Evolutionary conservation across 2,888 invertebrate genomes (phyloP), one percentile per base, ranked within the genome.

Genomic region (Galeruca laticollis): DNA sequence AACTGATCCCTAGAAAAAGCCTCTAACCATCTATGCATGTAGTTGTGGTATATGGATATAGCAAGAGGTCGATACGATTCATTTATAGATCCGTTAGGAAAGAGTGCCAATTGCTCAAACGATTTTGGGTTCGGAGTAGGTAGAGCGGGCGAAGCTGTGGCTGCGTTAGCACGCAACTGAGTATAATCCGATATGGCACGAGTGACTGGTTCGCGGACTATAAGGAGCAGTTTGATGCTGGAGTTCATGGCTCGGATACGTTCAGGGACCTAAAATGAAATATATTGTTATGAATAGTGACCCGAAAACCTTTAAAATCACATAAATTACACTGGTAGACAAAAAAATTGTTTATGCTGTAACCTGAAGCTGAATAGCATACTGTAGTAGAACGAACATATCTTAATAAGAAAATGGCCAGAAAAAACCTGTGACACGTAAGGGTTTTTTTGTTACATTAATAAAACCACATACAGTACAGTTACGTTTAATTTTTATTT

Each of bases 171-270:
- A 74, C 94, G 90, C 78, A 97, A 88, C 86, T 98, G 98, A 20
- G 97, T 95, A 87, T 97, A 98, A 88, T 99, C 99, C 13, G 98
- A 98, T 81, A 99, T 95, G 62, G 97, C 95, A 67, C 99, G 89
- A 18, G 95, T 96, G 66, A 98, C 97, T 2, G 99, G 99, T 85
- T 99, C 97, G 13, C 99, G 90, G 21, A 99, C 95, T 81, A 99
- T 97, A 78, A 99, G 88, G 73, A 99, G 89, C 70, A 99, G 88
- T 80, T 96, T 94, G 72, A 97, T 93, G 82, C 94, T 93, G 9
- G 94, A 91, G 87, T 99, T 98, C 96, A 99, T 97, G 70, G 94
- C 94, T 77, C 93, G 90, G 64, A 99, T 96, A 74, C 99, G 89
- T 86, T 96, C 95, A 11, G 99, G 98, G 37, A 96, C 98, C 92